phyloP scores from a whole-genome alignment of 2,797 vertebrate genomes.

The Sebastes vulpes region DNA sequence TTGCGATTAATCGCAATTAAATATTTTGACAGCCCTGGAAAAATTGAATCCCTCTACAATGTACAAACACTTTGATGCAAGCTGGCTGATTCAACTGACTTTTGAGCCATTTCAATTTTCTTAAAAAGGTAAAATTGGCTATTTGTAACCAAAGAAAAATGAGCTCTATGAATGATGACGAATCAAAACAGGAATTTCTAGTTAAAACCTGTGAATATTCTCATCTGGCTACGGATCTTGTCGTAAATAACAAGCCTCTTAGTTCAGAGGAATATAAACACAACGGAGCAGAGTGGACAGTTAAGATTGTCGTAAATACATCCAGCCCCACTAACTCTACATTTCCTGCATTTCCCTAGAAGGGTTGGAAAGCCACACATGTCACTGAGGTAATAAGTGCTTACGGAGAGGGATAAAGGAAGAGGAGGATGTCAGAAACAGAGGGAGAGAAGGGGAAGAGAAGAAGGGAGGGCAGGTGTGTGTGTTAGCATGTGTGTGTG shows the following conservation, averaged over 20 bases:
- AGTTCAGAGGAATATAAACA: constrained; percentile 37
- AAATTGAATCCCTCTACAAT: background rate
- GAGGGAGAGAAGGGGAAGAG: constrained; percentile 20
- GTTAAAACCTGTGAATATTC: constrained; percentile 25
- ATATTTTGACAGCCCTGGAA: background rate
- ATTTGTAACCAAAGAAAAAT: background rate
- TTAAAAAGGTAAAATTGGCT: background rate
- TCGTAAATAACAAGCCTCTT: constrained; percentile 33
- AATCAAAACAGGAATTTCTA: constrained; percentile 7
- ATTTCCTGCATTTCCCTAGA: constrained; percentile 37
- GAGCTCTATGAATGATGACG: background rate
- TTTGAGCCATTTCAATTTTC: background rate
- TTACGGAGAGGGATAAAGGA: constrained; percentile 39
- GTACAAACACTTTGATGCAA: background rate
- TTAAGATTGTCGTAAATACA: constrained; percentile 40
- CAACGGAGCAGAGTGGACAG: constrained; percentile 4
- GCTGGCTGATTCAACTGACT: background rate
- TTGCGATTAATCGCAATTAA: too few relatives aligned
- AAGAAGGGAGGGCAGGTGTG: constrained; percentile 53
- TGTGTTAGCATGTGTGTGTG: constrained; percentile 49
- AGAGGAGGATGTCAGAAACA: constrained; percentile 39
- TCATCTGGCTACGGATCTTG: constrained; percentile 3
- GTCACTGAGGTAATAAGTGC: constrained; percentile 45
- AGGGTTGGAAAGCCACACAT: constrained; percentile 45
- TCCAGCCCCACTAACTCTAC: background rate